These are phyloP conservation scores for Macheiramphus alcinus DNA, from an alignment of 2,113 vertebrate species.

Conservation along the genomic window DNA sequence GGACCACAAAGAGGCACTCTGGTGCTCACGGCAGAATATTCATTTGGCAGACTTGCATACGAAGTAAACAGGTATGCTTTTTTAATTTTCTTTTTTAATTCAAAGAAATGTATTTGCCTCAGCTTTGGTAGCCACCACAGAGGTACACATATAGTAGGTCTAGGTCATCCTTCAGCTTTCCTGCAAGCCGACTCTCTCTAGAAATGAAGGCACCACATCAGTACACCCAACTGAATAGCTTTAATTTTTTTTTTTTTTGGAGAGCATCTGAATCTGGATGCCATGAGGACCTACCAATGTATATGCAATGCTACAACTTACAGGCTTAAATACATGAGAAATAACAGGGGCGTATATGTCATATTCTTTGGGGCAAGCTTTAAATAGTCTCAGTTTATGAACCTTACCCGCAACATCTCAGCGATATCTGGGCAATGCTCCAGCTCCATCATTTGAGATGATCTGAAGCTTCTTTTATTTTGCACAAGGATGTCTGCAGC, in stretches of 20 bases:
- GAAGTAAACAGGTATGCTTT: not conserved
- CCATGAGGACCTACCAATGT: not conserved
- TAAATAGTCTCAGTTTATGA: not conserved
- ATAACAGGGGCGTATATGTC: not conserved
- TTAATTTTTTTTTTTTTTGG: not conserved
- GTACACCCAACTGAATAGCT: accelerated
- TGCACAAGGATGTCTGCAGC: not conserved
- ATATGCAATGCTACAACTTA: not conserved
- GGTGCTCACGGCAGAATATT: not conserved
- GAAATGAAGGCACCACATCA: not conserved
- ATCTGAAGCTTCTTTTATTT: not conserved
- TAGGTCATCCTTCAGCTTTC: not conserved
- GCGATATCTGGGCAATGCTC: not conserved
- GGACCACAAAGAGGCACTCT: not conserved
- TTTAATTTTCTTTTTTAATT: not conserved
- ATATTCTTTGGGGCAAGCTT: not conserved
- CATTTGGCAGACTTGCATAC: not conserved
- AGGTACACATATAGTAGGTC: not conserved
- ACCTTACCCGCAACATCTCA: not conserved
- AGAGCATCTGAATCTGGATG: not conserved
- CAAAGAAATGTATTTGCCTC: not conserved
- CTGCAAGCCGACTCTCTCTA: not conserved
- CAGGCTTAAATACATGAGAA: not conserved
- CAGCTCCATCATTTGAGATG: not conserved
- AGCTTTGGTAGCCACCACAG: not conserved